Evolutionary conservation across 2,113 vertebrate genomes (phyloP).

Genomic region (Gobio gobio): DNA sequence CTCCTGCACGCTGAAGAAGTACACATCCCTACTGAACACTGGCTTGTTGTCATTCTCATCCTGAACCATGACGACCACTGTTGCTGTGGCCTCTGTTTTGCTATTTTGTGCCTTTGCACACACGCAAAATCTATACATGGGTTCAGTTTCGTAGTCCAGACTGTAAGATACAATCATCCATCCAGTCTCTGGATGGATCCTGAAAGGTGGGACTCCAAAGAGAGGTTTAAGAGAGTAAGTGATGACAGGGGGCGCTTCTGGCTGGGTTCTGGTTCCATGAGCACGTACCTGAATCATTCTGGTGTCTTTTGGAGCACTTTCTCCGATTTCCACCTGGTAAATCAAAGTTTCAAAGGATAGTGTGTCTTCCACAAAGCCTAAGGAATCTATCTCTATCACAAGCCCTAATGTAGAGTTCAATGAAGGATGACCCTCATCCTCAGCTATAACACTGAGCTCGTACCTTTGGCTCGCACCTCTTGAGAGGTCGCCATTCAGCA

Average conservation of each 20-base stretch:
- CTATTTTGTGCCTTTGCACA: conserved; percentile 68
- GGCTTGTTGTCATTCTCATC: conserved; percentile 92
- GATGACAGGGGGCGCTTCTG: conserved; percentile 23
- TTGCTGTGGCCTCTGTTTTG: conserved; percentile 70
- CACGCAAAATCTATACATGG: conserved; percentile 76
- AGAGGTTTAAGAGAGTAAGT: conserved; percentile 76
- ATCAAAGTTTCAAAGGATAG: conserved; percentile 85
- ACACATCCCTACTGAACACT: conserved; percentile 72
- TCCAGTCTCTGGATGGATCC: conserved; percentile 78
- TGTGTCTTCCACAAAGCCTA: conserved; percentile 60
- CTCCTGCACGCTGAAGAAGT: conserved; percentile 88
- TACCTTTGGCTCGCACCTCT: conserved; percentile 55
- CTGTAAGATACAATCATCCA: conserved; percentile 81
- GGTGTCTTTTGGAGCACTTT: conserved; percentile 72
- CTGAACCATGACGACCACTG: conserved; percentile 79
- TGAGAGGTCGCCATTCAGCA: conserved; percentile 74
- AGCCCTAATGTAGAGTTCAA: conserved; percentile 76
- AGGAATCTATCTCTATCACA: conserved; percentile 73
- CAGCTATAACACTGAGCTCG: conserved; percentile 75
- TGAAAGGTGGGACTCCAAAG: conserved; percentile 72
- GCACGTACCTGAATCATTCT: conserved; percentile 83
- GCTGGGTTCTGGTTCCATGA: conserved; percentile 45
- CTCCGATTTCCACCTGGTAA: conserved; percentile 87
- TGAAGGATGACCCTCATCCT: conserved; percentile 81
- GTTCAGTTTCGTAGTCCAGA: conserved; percentile 83